phyloP scores from a whole-genome alignment of 2,888 invertebrate species.

The Sipha maydis region DNA sequence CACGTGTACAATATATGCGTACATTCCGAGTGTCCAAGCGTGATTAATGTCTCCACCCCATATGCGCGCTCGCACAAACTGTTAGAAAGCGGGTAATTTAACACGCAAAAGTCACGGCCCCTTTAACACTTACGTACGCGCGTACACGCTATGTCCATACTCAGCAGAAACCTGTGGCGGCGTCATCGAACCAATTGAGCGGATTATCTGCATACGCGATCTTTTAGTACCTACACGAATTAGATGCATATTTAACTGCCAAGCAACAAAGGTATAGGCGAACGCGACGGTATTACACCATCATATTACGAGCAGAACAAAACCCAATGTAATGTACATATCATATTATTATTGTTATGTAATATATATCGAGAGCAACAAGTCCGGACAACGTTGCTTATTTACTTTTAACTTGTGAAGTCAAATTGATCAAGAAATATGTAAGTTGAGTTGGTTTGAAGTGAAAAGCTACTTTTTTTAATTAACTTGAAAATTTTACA shows the following conservation, averaged over 20 bases:
- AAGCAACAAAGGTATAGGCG: background rate
- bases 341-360: background rate
- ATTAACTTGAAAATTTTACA: too few species aligned
- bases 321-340: background rate
- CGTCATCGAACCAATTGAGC: slow-evolving; percentile 12
- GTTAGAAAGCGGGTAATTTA: slow-evolving; percentile 49
- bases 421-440: too few species aligned
- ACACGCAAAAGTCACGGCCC: slow-evolving; percentile 57
- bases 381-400: too few species aligned
- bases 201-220: slow-evolving; percentile 5
- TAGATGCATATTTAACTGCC: background rate
- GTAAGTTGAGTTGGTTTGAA: too few species aligned
- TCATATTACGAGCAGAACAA: background rate
- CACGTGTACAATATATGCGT: background rate
- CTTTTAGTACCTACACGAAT: background rate
- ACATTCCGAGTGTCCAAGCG: slow-evolving; percentile 51
- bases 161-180: slow-evolving; percentile 16
- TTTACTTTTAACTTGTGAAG: too few species aligned
- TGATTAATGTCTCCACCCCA: slow-evolving; percentile 29
- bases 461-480: too few species aligned
- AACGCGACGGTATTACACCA: background rate
- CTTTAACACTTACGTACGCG: background rate
- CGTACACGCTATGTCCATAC: background rate
- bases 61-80: background rate
- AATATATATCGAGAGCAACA: background rate